Base-by-base conservation (phyloP, 2,888 invertebrate genomes). In the Chymomyza amoena region DNA sequence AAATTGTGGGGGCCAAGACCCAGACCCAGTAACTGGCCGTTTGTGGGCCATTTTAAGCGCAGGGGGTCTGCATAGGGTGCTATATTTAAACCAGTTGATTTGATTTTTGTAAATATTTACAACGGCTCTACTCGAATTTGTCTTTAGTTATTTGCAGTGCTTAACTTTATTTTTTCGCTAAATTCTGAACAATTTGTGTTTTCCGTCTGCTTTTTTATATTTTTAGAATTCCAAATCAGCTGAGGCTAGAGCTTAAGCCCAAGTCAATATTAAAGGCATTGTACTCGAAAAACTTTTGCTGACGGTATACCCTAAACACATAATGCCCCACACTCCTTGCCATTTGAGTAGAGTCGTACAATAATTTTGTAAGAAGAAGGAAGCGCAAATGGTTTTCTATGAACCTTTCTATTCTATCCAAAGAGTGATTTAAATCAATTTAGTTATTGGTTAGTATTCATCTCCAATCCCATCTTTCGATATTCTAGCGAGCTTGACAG, bases 31-130 rank as follows among this genome's bases (percentile, higher is more conserved):
- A 45, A 18, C 16, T 32, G 54, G 25, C 7, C 4, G 25, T 45
- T n/a, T 59, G 54, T 16, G 18, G n/a, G 54, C 54, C 15, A 15
- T 7, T 68, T 45, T 45, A 16, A 18, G 52, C 52, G 52, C 16
- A 18, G 52, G 52, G 67, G 52, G 52, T 13, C 57, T 36, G 61
- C 52, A 61, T 16, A 45, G 25, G 66, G 7, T 32, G 78, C 81
- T 83, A 80, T 85, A 85, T 87, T 71, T 75, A 73, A 70, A 80
- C 72, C 75, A 75, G 78, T 78, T 84, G 76, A 89, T 88, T 88
- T 81, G 73, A 88, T 87, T 78, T 73, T 75, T 61, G 72, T 65
- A 85, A 85, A 87, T 86, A 89, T 87, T 88, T 83, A 77, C 77
- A 70, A 45, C 39, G 13, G 39, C 39, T 45, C 13, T 45, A 45